A percentile compares a stretch with the other conserved stretches of the same genome.
These are phyloP conservation scores for Cyclophora punctaria DNA, from an alignment of 2,888 invertebrate species.

Conservation along the genomic window DNA sequence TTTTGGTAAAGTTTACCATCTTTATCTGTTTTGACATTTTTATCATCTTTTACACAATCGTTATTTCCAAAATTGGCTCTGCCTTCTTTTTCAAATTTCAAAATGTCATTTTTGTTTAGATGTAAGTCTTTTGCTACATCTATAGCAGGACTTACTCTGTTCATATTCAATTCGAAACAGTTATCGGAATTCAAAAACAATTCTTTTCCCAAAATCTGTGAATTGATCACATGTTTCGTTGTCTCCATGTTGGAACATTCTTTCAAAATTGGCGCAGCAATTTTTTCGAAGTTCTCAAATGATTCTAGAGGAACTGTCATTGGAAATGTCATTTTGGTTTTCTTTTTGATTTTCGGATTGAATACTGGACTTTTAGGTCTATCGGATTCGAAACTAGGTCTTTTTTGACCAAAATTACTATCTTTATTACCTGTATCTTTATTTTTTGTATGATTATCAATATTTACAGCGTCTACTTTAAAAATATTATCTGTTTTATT, in stretches of 20 bases:
- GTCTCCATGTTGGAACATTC: conserved; percentile 28
- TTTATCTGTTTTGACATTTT: conserved; percentile 1
- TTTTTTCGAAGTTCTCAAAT: conserved; percentile 56
- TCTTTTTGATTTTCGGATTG: conserved; percentile 20
- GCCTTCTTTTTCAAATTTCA: too few species aligned
- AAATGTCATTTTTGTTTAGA: conserved; percentile 11
- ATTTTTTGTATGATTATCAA: conserved; percentile 5
- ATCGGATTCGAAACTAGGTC: conserved; percentile 11
- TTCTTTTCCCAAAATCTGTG: conserved; percentile 44
- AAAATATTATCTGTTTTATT: too few species aligned
- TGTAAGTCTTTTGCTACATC: conserved; percentile 15
- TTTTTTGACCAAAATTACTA: too few species aligned
- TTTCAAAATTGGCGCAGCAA: conserved; percentile 41
- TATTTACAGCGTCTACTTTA: too few species aligned
- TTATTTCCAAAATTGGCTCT: too few species aligned
- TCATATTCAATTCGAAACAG: conserved; percentile 15
- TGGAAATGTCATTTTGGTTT: conserved; percentile 23
- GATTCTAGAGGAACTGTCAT: conserved; percentile 40
- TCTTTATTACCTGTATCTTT: background rate
- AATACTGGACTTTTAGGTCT: conserved; percentile 41
- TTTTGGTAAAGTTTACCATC: background rate
- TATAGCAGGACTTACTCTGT: conserved; percentile 24
- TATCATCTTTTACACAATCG: too few species aligned
- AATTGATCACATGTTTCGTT: conserved; percentile 45
- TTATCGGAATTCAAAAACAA: conserved; percentile 29